Evolutionary conservation across 2,113 vertebrate genomes (phyloP), one percentile per base, ranked within the genome.

Genomic region (Panthera leo): DNA sequence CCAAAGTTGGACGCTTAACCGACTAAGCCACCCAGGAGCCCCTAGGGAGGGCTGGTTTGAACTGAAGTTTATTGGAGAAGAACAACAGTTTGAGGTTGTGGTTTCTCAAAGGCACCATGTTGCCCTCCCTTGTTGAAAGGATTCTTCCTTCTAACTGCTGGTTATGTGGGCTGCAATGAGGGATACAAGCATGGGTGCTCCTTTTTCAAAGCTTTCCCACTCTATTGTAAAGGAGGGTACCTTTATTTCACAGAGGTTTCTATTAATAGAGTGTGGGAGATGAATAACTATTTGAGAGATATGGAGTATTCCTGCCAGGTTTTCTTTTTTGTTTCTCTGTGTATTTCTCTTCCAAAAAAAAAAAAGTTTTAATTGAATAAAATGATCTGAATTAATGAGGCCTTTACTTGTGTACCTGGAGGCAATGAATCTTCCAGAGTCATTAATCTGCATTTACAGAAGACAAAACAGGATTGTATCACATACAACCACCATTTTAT

Each of bases 341-440:
- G 31, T 76, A 27, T 61, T 83, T 68, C 12, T 89, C 42, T 65
- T 80, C 23, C 25, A 61, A 51, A 14, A 51, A 51, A 14, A 51
- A 51, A 68, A 53, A 45, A 53, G 4, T 67, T 93, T 96, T 92
- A 86, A 94, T 73, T 73, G 23, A 80, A 73, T 73, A 88, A 94
- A 95, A 67, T 80, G n/a, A 94, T 31, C 11, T 39, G 61, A 95
- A 34, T 79, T 55, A 93, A 80, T 51, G 87, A 80, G 23, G 42
- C n/a, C 15, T 83, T 82, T 80, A 48, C 31, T 89, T 58, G 21
- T 86, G 91, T 87, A 51, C 83, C 86, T 87, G 48, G 82, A 84
- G 42, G 86, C 70, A 91, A 12, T 65, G 23, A 71, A 12, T 79
- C 63, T 79, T 87, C 45, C 63, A 84, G 78, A 55, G 14, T 75